Conservation (phyloP, 2,888 invertebrate species). For the Drosophila mulleri region DNA sequence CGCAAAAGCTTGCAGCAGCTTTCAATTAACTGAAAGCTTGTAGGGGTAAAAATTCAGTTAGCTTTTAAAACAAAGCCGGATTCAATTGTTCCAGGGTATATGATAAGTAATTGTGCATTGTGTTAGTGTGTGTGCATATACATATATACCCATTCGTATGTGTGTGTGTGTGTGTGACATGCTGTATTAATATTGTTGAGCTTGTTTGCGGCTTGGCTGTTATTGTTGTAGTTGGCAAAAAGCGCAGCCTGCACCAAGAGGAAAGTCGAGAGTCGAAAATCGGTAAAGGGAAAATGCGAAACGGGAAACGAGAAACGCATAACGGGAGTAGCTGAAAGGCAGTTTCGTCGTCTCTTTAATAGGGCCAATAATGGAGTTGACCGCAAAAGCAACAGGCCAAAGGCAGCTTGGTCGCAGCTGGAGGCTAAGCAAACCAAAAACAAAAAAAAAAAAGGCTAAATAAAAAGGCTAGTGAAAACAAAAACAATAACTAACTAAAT, state of each 20-base stretch:
- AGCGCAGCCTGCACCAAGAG: conserved; percentile 30
- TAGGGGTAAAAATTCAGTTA: neutral
- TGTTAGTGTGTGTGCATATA: neutral
- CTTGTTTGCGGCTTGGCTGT: conserved; percentile 27
- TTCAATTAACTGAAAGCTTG: neutral
- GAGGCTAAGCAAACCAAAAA: neutral
- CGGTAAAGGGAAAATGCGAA: neutral
- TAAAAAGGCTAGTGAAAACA: conserved; percentile 26
- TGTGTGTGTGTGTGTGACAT: conserved; percentile 15
- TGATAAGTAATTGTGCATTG: conserved; percentile 1
- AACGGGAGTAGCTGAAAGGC: neutral
- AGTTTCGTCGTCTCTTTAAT: conserved; percentile 27
- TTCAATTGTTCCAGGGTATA: neutral
- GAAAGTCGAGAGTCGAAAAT: neutral
- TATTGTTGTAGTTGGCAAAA: conserved; percentile 15
- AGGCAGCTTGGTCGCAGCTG: conserved; percentile 33
- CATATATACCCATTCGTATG: neutral
- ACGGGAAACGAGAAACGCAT: neutral
- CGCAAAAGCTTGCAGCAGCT: neutral
- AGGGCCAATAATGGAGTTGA: conserved; percentile 53
- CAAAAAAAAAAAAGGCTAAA: neutral
- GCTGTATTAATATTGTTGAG: conserved; percentile 45
- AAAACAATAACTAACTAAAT: conserved; percentile 79
- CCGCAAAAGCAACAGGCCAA: conserved; percentile 53
- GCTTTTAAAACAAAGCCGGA: neutral